Conservation (phyloP, 23 tunicate genomes). For the Halocynthia aurantium region DNA sequence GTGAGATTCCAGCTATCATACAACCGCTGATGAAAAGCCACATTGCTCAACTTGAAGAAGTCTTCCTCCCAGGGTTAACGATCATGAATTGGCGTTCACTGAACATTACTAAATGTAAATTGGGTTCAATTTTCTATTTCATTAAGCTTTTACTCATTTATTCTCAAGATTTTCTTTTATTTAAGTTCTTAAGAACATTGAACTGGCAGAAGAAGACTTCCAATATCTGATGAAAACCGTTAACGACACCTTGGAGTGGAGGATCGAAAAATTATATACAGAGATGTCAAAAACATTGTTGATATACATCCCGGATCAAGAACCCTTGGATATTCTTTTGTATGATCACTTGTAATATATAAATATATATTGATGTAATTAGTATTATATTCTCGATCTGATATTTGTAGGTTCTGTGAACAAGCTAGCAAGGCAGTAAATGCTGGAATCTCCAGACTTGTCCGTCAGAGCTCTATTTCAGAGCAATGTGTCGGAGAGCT, state of each 20-base stretch:
- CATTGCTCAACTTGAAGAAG: conserved; percentile 60
- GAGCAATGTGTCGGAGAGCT: conserved; percentile 74
- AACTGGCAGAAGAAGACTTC: conserved; percentile 28
- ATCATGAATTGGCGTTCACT: conserved; percentile 75
- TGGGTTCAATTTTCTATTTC: neutral
- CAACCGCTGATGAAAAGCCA: conserved; percentile 50
- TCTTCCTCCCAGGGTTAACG: conserved; percentile 69
- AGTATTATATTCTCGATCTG: neutral
- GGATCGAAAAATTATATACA: conserved; percentile 56
- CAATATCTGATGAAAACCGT: conserved; percentile 59
- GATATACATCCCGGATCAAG: conserved; percentile 40
- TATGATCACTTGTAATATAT: neutral
- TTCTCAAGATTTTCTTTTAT: neutral
- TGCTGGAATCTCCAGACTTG: conserved; percentile 32
- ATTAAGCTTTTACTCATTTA: no score
- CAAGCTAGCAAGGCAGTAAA: conserved; percentile 26
- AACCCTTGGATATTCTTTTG: conserved; percentile 53
- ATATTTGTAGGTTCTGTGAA: conserved; percentile 45
- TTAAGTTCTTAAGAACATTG: conserved; percentile 46
- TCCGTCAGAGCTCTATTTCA: conserved; percentile 46
- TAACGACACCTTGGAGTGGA: conserved; percentile 67
- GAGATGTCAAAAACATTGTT: conserved; percentile 52
- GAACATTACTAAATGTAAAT: conserved; percentile 64
- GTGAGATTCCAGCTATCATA: conserved; percentile 47
- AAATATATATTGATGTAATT: neutral